Evolutionary conservation across 2,797 vertebrate genomes (phyloP).

Genomic region (Anabas testudineus): DNA sequence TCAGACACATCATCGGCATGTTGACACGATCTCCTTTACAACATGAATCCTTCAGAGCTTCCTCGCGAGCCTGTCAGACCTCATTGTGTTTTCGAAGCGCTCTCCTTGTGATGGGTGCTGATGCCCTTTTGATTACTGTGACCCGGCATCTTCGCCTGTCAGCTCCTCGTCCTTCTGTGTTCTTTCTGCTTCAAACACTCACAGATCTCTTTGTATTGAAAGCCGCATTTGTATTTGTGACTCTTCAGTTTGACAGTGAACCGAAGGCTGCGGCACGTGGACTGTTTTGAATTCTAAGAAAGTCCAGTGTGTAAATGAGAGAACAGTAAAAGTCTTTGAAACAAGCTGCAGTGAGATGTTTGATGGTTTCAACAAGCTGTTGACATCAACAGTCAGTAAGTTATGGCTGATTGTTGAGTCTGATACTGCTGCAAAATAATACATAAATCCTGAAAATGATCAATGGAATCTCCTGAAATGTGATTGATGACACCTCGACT

Average conservation of each 20-base stretch:
- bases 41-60: not conserved
- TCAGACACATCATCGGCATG: not conserved
- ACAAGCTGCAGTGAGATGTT: not conserved
- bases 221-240: conserved; percentile 4
- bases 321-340: not conserved
- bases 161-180: conserved; percentile 2
- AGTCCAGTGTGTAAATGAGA: not conserved
- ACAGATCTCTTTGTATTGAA: not conserved
- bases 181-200: not conserved
- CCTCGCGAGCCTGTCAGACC: conserved; percentile 7
- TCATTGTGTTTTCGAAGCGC: conserved; percentile 5
- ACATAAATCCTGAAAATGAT: too few species aligned
- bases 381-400: not conserved
- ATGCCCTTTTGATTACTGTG: conserved; percentile 21
- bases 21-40: not conserved
- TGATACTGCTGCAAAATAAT: too few species aligned
- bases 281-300: not conserved
- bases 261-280: not conserved
- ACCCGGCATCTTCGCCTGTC: not conserved
- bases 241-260: not conserved
- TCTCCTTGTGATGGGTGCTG: not conserved
- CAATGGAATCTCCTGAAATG: too few species aligned
- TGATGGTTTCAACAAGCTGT: conserved; percentile 7
- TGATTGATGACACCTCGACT: too few species aligned
- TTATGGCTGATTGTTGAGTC: too few species aligned